Base-by-base conservation (phyloP, 2,113 vertebrate species). In the Castor canadensis region DNA sequence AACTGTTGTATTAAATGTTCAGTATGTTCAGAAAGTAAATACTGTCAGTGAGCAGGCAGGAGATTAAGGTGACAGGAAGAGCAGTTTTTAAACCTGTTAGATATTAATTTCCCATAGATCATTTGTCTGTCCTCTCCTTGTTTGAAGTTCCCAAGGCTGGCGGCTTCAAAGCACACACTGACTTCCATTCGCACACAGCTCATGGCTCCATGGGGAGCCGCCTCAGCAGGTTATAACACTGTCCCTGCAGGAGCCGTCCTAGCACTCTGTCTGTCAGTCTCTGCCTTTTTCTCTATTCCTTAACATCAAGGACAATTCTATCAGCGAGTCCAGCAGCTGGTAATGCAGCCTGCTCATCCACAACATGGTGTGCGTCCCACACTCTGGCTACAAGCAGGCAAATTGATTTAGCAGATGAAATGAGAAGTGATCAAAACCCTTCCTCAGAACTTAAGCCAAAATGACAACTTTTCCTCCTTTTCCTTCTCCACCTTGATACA, bases 31-130 rank as follows among this genome's bases (percentile, higher is more conserved):
- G 91, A 98, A 98, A 98, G 98, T 97, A 98, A 98, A 98, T 92
- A 98, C 96, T 97, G 95, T 97, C 97, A 96, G 93, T 58, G 97
- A 98, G 96, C 79, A 96, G 91, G 72, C 79, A 60, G 96, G 95
- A 98, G 98, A 97, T 97, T 76, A 84, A 97, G 96, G 97, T 80
- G 96, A 97, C 97, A 97, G 0, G 9, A 87, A 97, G 96, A 97
- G 95, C 96, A 90, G 97, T 97, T 98, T 98, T 97, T 97, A 98
- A 98, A 97, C 95, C 98, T 5, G 97, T 97, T 98, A 98, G 98
- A 93, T 98, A 98, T 98, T 98, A 98, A 98, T 98, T 98, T 98
- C 97, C 96, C 96, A 49, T 95, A 96, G 96, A 98, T 98, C 98
- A 98, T 98, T 98, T 54, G 90, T 97, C 97, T 92, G 97, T 98